phyloP scores from a whole-genome alignment of 2,888 invertebrate species.

The Rhagophthalmus giganteus region DNA sequence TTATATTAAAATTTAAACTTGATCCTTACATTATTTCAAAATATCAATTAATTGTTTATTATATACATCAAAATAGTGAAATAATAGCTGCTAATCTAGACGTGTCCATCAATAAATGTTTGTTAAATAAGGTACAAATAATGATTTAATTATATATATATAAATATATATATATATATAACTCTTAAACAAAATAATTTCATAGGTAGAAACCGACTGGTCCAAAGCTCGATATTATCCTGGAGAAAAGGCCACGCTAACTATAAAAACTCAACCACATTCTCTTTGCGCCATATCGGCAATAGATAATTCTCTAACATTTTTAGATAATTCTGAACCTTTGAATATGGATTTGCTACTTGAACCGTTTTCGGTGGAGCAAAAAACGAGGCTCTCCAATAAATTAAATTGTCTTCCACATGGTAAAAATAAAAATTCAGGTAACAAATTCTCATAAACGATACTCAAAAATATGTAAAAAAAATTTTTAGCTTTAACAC shows the following conservation, averaged over 20 bases:
- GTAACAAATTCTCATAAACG: constrained; percentile 23
- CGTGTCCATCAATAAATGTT: constrained; percentile 60
- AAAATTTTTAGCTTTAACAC: background rate
- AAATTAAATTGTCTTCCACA: constrained; percentile 37
- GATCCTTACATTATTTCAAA: constrained; percentile 56
- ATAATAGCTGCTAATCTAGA: constrained; percentile 59
- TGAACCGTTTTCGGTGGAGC: constrained; percentile 39
- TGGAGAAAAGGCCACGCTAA: constrained; percentile 56
- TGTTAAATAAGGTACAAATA: constrained; percentile 57
- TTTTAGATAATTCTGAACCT: constrained; percentile 44
- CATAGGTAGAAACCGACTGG: constrained; percentile 54
- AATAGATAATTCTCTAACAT: constrained; percentile 61
- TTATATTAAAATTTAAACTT: constrained; percentile 56
- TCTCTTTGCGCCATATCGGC: constrained; percentile 64
- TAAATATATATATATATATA: constrained; percentile 1
- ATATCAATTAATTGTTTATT: constrained; percentile 61
- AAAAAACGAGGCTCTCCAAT: constrained; percentile 33
- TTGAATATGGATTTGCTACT: constrained; percentile 39
- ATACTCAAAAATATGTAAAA: background rate
- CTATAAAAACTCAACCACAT: constrained; percentile 57
- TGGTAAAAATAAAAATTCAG: constrained; percentile 34
- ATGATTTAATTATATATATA: background rate
- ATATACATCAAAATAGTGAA: constrained; percentile 59
- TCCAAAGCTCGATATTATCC: constrained; percentile 56
- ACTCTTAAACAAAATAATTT: constrained; percentile 18